Evolutionary conservation across 1,140 invertebrate genomes (phyloP).

Genomic region (Papilio dardanus): DNA sequence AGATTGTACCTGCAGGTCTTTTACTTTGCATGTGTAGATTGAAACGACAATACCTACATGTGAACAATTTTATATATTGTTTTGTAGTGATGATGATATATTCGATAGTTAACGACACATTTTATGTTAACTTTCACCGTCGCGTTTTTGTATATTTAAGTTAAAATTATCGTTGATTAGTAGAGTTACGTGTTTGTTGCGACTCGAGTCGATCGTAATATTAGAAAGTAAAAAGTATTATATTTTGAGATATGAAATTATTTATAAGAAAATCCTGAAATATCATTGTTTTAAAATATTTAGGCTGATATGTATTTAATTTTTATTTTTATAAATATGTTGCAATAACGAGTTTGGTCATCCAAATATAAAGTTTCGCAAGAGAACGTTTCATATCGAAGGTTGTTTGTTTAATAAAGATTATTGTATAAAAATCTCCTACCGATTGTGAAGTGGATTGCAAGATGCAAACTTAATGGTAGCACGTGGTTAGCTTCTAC

Average conservation of each 20-base stretch:
- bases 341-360: neutral
- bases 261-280: neutral
- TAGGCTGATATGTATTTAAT: neutral
- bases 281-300: neutral
- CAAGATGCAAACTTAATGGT: neutral
- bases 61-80: neutral
- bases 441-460: neutral
- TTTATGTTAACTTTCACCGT: neutral
- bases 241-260: neutral
- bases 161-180: conserved; percentile 17
- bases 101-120: neutral
- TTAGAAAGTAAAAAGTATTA: neutral
- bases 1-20: too few species aligned
- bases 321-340: neutral
- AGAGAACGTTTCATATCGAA: conserved; percentile 12
- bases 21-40: neutral
- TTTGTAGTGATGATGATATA: neutral
- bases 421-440: conserved; percentile 2
- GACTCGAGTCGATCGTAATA: neutral
- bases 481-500: neutral
- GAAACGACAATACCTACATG: neutral
- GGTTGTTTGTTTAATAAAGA: conserved; percentile 6
- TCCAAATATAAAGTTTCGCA: neutral
- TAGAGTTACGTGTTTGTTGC: neutral
- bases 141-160: neutral